Conservation (phyloP, 2,113 vertebrate genomes). For the Alosa alosa region DNA sequence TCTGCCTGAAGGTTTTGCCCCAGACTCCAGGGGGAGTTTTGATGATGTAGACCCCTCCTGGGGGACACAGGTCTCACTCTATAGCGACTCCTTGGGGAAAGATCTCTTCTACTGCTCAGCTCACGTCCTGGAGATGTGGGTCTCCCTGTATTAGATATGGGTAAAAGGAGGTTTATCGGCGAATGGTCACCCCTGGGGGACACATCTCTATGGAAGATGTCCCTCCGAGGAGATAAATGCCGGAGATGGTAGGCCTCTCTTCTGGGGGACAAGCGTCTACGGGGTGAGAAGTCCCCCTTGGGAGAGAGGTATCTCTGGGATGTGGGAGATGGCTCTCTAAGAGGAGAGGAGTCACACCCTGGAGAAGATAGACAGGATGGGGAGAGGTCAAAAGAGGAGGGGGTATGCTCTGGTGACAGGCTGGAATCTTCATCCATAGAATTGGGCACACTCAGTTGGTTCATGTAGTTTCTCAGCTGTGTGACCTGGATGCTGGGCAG, state of each 20-base stretch:
- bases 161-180: conserved; percentile 69
- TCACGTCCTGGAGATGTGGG: conserved; percentile 85
- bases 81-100: conserved; percentile 88
- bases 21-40: conserved; percentile 76
- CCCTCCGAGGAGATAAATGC: conserved; percentile 76
- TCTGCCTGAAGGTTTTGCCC: conserved; percentile 83
- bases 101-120: conserved; percentile 76
- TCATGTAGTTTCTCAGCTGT: conserved; percentile 81
- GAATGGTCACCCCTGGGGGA: conserved; percentile 87
- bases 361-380: conserved; percentile 82
- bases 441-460: conserved; percentile 79
- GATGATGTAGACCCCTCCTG: conserved; percentile 83
- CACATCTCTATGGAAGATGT: conserved; percentile 81
- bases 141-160: conserved; percentile 65
- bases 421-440: conserved; percentile 84
- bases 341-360: conserved; percentile 84
- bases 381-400: conserved; percentile 81
- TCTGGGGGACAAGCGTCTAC: conserved; percentile 61
- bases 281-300: conserved; percentile 81
- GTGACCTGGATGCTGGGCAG: conserved; percentile 96
- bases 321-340: conserved; percentile 83
- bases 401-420: conserved; percentile 76
- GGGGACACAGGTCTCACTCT: conserved; percentile 84
- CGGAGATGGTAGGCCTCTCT: conserved; percentile 76
- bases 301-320: conserved; percentile 86